These are phyloP conservation scores for Galeopsomyia nigrocyanea DNA, from an alignment of 2,888 invertebrate species.

Conservation along the genomic window DNA sequence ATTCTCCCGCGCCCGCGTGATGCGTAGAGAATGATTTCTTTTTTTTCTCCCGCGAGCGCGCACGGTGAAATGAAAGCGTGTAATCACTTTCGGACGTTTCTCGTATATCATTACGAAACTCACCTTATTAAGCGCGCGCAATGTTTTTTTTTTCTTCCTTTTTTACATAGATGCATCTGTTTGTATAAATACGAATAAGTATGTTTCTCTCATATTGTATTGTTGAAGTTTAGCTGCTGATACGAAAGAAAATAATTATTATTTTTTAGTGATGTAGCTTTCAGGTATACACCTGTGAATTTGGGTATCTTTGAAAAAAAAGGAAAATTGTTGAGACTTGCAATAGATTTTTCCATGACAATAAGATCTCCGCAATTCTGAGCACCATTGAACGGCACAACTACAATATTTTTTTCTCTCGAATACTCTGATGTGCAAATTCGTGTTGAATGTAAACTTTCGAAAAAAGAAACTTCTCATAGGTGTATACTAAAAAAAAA, in stretches of 20 bases:
- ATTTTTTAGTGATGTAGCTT: conserved; percentile 18
- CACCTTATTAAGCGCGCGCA: conserved; percentile 37
- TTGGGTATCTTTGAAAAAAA: background rate
- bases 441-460: background rate
- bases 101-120: conserved; percentile 23
- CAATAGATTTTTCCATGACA: conserved; percentile 15
- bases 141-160: background rate
- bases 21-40: too few species aligned
- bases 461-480: conserved; percentile 7
- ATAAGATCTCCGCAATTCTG: background rate
- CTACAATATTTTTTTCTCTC: background rate
- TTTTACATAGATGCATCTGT: conserved; percentile 38
- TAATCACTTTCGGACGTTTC: background rate
- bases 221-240: conserved; percentile 17
- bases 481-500: conserved; percentile 30
- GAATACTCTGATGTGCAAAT: background rate
- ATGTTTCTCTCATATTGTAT: background rate
- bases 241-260: conserved; percentile 18
- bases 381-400: too few species aligned
- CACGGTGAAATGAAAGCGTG: too few species aligned
- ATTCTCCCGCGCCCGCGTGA: too few species aligned
- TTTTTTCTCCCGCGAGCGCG: too few species aligned
- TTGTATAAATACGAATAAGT: conserved; percentile 29
- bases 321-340: background rate
- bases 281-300: conserved; percentile 31